A percentile compares a stretch with the other conserved stretches of the same genome.
Evolutionary conservation across 2,113 vertebrate species (phyloP).

Genomic region (Bubo bubo): DNA sequence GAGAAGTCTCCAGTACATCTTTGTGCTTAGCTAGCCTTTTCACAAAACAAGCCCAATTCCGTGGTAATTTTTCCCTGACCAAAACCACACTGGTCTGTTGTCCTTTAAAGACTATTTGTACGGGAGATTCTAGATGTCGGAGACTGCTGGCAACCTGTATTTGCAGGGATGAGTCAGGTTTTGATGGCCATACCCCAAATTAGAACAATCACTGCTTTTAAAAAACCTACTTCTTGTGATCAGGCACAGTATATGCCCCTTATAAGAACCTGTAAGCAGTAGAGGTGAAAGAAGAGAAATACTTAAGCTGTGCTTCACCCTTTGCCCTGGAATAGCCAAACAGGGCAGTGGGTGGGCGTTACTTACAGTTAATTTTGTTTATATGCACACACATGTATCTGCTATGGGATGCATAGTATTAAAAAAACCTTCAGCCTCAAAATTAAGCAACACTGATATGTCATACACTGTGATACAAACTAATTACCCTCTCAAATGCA

Average conservation of each 20-base stretch:
- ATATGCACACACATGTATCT: rapidly evolving
- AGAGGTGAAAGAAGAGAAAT: not conserved
- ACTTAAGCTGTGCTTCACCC: not conserved
- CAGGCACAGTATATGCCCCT: not conserved
- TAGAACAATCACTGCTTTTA: not conserved
- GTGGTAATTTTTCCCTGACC: not conserved
- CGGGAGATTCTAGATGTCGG: not conserved
- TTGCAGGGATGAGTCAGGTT: not conserved
- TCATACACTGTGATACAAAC: not conserved
- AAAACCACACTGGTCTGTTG: not conserved
- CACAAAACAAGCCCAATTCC: not conserved
- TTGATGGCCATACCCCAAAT: not conserved
- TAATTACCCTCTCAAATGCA: not conserved
- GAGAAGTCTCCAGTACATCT: not conserved
- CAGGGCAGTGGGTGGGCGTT: not conserved
- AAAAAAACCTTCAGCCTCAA: not conserved
- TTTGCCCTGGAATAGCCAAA: not conserved
- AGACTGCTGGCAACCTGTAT: not conserved
- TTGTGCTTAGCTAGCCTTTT: not conserved
- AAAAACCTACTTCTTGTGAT: rapidly evolving
- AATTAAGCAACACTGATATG: rapidly evolving
- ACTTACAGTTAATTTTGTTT: not conserved
- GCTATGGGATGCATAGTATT: rapidly evolving
- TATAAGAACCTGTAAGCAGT: not conserved
- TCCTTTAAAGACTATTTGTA: not conserved